Evolutionary conservation across 2,797 vertebrate species (phyloP).

Genomic region (Pempheris klunzingeri): DNA sequence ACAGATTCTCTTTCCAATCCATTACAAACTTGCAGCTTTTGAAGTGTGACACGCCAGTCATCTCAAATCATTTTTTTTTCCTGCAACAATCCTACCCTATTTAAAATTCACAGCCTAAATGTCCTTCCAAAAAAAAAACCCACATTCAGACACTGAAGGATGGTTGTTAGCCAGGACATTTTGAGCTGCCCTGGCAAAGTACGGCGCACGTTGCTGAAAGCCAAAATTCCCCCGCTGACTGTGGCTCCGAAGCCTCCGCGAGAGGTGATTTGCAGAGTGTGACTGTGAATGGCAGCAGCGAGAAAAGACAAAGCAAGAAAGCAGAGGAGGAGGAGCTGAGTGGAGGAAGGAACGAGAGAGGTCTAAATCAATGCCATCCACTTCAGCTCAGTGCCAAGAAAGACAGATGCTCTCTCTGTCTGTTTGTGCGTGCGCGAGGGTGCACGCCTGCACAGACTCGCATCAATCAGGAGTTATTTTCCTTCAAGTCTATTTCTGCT

Average conservation of each 20-base stretch:
- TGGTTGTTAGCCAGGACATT: conserved; percentile 71
- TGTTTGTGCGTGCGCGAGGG: conserved; percentile 27
- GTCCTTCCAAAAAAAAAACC: conserved; percentile 68
- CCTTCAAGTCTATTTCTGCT: conserved; percentile 64
- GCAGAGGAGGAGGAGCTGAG: conserved; percentile 58
- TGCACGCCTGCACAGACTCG: conserved; percentile 39
- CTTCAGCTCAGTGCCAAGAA: conserved; percentile 72
- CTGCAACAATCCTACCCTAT: conserved; percentile 49
- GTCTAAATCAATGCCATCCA: conserved; percentile 78
- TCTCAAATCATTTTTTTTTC: conserved; percentile 38
- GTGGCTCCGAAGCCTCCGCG: conserved; percentile 47
- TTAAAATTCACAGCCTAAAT: conserved; percentile 65
- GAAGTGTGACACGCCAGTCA: conserved; percentile 33
- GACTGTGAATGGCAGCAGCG: conserved; percentile 66
- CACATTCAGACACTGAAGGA: conserved; percentile 64
- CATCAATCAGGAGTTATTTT: conserved; percentile 65
- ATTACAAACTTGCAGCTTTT: conserved; percentile 38
- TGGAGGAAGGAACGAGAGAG: conserved; percentile 69
- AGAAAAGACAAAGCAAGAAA: conserved; percentile 64
- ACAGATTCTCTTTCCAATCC: conserved; percentile 25
- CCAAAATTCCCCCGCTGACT: conserved; percentile 63
- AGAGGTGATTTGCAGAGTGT: conserved; percentile 64
- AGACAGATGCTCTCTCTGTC: conserved; percentile 78
- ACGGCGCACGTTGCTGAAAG: conserved; percentile 16
- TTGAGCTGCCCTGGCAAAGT: conserved; percentile 68